Percentiles rank a stretch among this genome's conserved stretches.
Conservation (phyloP, 2,113 vertebrate species). For the Hemichromis elongatus region DNA sequence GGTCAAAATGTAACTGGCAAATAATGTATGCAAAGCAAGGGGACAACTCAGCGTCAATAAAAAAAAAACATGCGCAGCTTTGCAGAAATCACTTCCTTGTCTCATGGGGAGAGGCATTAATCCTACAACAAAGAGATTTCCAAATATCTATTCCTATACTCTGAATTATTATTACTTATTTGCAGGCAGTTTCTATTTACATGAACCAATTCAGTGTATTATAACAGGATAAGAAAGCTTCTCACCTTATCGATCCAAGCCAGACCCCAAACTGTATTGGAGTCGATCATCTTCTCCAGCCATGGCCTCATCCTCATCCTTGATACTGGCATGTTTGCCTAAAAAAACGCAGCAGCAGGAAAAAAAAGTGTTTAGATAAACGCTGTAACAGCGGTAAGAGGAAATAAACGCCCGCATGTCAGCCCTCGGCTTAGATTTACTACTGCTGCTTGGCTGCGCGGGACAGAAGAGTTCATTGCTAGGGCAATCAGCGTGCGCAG, state of each 20-base stretch:
- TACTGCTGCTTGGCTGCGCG: background rate
- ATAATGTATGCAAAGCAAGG: background rate
- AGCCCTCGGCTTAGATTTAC: background rate
- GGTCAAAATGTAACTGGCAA: background rate
- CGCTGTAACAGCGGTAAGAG: background rate
- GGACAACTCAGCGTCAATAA: background rate
- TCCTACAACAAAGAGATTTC: background rate
- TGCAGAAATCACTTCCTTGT: background rate
- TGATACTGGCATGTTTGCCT: slow-evolving; percentile 83
- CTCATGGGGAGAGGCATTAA: background rate
- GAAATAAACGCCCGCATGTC: background rate
- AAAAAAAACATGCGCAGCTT: background rate
- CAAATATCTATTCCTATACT: background rate
- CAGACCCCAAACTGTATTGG: slow-evolving; percentile 81
- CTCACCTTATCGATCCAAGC: slow-evolving; percentile 89
- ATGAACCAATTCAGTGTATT: background rate
- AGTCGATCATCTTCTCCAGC: slow-evolving; percentile 89
- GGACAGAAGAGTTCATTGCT: slow-evolving; percentile 3
- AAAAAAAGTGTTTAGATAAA: background rate
- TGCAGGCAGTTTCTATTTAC: background rate
- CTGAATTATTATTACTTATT: background rate
- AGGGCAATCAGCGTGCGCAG: background rate
- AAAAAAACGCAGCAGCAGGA: background rate
- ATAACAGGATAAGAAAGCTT: background rate
- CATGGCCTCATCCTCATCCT: slow-evolving; percentile 96